These are phyloP conservation scores for Ardeotis arabs DNA, from an alignment of 2,113 vertebrate species.

Conservation along the genomic window DNA sequence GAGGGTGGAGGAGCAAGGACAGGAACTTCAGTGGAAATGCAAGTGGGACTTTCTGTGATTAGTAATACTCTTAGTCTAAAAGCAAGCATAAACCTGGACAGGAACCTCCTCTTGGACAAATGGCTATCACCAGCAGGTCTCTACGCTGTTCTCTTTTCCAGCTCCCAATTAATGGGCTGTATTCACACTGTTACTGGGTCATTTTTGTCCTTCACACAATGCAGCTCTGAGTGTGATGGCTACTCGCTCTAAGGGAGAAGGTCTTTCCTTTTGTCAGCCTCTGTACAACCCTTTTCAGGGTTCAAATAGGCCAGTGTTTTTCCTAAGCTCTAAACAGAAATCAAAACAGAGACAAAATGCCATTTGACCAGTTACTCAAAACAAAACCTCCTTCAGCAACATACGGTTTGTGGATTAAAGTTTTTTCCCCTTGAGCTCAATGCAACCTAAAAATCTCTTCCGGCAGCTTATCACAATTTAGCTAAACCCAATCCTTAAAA, in stretches of 20 bases:
- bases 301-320: background rate
- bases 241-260: background rate
- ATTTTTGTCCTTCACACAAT: background rate
- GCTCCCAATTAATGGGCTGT: background rate
- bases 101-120: background rate
- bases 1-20: background rate
- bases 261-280: background rate
- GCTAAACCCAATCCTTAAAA: slow-evolving; percentile 28
- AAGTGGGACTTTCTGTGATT: background rate
- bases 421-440: slow-evolving; percentile 24
- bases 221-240: background rate
- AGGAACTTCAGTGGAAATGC: background rate
- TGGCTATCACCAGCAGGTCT: background rate
- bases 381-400: slow-evolving; percentile 27
- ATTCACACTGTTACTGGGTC: background rate
- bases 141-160: background rate
- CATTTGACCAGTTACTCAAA: slow-evolving; percentile 17
- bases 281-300: background rate
- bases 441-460: slow-evolving; percentile 44
- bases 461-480: slow-evolving; percentile 35
- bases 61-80: background rate
- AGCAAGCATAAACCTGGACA: background rate
- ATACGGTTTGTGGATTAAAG: slow-evolving; percentile 48
- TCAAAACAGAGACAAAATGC: background rate
- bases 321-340: slow-evolving; percentile 22